Evolutionary conservation across 2,888 invertebrate species (phyloP).

Genomic region (Hydrotaea cyrtoneurina): DNA sequence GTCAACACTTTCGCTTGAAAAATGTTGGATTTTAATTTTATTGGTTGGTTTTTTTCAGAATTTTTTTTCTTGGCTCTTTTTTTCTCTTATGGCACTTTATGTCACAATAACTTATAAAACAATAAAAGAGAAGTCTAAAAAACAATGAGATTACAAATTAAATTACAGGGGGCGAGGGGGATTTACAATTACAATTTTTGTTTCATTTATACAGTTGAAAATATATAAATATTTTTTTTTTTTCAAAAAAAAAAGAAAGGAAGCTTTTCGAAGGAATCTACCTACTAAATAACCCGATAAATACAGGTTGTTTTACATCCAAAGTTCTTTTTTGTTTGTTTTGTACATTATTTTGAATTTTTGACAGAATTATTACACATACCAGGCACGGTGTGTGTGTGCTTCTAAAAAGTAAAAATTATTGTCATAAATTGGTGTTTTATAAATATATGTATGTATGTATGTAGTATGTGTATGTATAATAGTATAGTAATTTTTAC

Average conservation of each 20-base stretch:
- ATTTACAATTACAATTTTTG: not conserved
- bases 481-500: conserved; percentile 30
- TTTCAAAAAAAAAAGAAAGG: not conserved
- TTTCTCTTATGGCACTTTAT: conserved; percentile 40
- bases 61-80: conserved; percentile 15
- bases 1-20: conserved; percentile 31
- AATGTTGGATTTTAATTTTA: conserved; percentile 26
- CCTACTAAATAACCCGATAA: too few relatives aligned
- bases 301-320: not conserved
- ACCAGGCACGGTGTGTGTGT: not conserved
- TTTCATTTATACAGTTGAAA: not conserved
- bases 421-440: conserved; percentile 57
- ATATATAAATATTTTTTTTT: too few relatives aligned
- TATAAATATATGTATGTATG: conserved; percentile 26
- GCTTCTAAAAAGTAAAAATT: conserved; percentile 50
- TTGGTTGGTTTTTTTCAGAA: conserved; percentile 1
- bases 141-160: conserved; percentile 41
- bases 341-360: conserved; percentile 39
- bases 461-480: too few relatives aligned
- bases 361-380: conserved; percentile 10
- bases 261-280: not conserved
- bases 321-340: not conserved
- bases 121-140: conserved; percentile 32
- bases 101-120: conserved; percentile 35
- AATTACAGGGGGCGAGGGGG: not conserved